Evolutionary conservation across 2,797 vertebrate species (phyloP).

Genomic region (Avahi laniger): DNA sequence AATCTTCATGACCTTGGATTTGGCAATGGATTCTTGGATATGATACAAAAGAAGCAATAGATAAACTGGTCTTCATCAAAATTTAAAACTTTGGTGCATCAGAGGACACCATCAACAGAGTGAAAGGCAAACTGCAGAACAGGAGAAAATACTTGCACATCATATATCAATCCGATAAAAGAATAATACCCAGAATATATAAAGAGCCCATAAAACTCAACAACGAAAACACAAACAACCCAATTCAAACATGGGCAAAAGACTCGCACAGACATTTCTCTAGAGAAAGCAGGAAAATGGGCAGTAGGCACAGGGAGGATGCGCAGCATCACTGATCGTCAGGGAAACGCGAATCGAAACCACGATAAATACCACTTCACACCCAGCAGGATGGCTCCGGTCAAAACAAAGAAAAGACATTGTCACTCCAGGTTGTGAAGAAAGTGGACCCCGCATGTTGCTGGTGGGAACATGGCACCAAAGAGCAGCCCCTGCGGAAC

Average conservation of each 20-base stretch:
- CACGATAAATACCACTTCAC: too few relatives aligned
- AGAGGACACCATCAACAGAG: neutral
- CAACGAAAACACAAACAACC: neutral
- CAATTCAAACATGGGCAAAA: neutral
- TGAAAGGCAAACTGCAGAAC: neutral
- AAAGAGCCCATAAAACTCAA: neutral
- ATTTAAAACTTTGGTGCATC: neutral
- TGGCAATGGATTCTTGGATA: neutral
- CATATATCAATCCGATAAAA: neutral
- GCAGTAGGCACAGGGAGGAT: neutral
- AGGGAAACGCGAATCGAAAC: neutral
- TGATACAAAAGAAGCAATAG: neutral
- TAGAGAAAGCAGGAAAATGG: neutral
- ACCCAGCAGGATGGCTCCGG: neutral
- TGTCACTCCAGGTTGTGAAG: neutral
- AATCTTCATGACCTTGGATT: neutral
- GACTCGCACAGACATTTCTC: neutral
- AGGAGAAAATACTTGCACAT: neutral
- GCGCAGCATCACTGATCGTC: neutral
- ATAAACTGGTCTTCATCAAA: neutral
- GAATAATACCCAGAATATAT: too few relatives aligned
- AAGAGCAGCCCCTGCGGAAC: neutral
- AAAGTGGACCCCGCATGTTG: neutral
- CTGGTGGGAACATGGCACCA: too few relatives aligned
- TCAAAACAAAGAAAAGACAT: neutral